phyloP scores from a whole-genome alignment of 2,888 invertebrate genomes.

The Lepetodrilus schrolli region DNA sequence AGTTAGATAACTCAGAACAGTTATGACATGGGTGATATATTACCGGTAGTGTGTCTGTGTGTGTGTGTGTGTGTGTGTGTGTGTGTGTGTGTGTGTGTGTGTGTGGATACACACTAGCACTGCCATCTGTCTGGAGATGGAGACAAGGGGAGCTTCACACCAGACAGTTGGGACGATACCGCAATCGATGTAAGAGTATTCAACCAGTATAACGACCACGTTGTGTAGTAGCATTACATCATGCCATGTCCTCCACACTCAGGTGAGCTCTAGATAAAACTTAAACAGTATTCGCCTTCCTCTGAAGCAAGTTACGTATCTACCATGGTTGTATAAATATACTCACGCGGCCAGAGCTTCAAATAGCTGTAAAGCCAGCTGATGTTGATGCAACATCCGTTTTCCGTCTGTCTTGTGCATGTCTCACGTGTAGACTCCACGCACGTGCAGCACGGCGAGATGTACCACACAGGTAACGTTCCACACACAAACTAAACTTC shows the following conservation, averaged over 20 bases:
- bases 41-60: background rate
- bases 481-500: background rate
- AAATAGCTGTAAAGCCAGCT: background rate
- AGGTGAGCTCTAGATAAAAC: background rate
- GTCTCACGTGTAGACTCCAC: background rate
- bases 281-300: no score
- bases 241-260: background rate
- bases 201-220: background rate
- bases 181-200: background rate
- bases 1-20: no score
- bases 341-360: constrained; percentile 19
- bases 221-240: background rate
- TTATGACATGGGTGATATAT: no score
- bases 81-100: background rate
- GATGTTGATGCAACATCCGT: constrained; percentile 6
- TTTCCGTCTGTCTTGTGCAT: constrained; percentile 19
- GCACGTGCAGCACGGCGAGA: background rate
- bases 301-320: no score
- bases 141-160: no score
- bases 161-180: no score
- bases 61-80: background rate
- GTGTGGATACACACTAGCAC: background rate
- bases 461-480: no score
- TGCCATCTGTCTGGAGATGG: no score
- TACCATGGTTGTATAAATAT: background rate